Base-by-base conservation (phyloP, 2,113 vertebrate genomes). In the Pundamilia nyererei region DNA sequence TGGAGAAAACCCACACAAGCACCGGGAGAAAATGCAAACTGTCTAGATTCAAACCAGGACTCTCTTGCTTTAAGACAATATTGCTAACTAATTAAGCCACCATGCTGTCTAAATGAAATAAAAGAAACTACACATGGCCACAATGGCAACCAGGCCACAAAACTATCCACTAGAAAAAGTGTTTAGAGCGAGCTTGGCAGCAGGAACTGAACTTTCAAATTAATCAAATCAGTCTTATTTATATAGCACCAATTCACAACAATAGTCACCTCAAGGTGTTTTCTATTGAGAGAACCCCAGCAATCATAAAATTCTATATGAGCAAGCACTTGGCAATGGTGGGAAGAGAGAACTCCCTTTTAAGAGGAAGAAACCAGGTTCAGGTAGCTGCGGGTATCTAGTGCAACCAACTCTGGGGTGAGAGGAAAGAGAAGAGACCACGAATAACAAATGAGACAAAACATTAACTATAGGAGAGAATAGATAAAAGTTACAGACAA, bases 341-440 rank as follows among this genome's bases (percentile, higher is more conserved):
- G 42, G 70, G 42, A 49, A 1, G 40, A 11, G 9, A 47, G 70
- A 77, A n/a, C 70, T 77, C 0, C 70, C 26, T 13, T 49, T 13
- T 31, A 77, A 8, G 9, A 77, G 70, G 70, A 77, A 77, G 42
- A 49, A 11, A 75, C 42, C 24, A 75, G 42, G 42, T 45, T 75
- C 42, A 0, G 15, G 0, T 29, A 75, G 24, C 6, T 47, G 14
- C 15, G 0, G 42, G 9, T 29, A 77, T 31, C 24, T 49, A 47
- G 40, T 47, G 14, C 68, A 7, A 29, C 40, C 68, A 47, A 47
- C 9, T 17, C 15, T 29, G 8, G 1, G 9, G 6, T 31, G 42
- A 49, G 24, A 47, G 0, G 24, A 31, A 1, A 31, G 29, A 31
- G 29, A 31, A 31, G 29, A 42, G 65, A 49, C 70, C 70, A 45